phyloP scores from a whole-genome alignment of 2,113 vertebrate species.

The Agelaius tricolor region DNA sequence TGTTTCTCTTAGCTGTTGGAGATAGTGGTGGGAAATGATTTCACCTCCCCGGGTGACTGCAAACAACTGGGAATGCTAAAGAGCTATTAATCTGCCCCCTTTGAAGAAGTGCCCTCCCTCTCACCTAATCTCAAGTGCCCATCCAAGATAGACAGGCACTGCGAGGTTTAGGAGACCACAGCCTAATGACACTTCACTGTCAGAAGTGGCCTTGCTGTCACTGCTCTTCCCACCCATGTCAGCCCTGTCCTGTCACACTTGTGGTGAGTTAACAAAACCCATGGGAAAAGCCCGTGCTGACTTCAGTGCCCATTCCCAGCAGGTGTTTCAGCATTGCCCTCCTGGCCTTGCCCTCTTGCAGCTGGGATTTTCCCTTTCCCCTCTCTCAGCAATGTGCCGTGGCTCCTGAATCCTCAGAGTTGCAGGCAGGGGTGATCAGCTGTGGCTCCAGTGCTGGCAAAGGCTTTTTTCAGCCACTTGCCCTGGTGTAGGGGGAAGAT shows the following conservation, averaged over 20 bases:
- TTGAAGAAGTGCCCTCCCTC: conserved; percentile 10
- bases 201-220: not conserved
- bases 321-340: not conserved
- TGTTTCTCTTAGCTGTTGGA: conserved; percentile 54
- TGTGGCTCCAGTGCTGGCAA: not conserved
- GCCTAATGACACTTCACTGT: not conserved
- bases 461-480: not conserved
- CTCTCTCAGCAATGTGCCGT: fast-evolving
- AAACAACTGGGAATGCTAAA: conserved; percentile 23
- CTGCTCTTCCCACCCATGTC: not conserved
- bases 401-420: not conserved
- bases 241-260: not conserved
- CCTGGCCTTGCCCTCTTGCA: not conserved
- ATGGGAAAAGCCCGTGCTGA: not conserved
- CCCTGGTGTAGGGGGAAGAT: not conserved
- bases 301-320: not conserved
- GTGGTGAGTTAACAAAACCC: not conserved
- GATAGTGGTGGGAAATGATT: conserved; percentile 53
- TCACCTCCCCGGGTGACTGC: conserved; percentile 33
- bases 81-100: conserved; percentile 31
- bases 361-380: not conserved
- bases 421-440: not conserved
- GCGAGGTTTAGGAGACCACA: not conserved
- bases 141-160: not conserved
- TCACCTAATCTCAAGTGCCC: not conserved